Evolutionary conservation across 2,113 vertebrate genomes (phyloP), one percentile per base, ranked within the genome.

Genomic region (Hippotragus niger): DNA sequence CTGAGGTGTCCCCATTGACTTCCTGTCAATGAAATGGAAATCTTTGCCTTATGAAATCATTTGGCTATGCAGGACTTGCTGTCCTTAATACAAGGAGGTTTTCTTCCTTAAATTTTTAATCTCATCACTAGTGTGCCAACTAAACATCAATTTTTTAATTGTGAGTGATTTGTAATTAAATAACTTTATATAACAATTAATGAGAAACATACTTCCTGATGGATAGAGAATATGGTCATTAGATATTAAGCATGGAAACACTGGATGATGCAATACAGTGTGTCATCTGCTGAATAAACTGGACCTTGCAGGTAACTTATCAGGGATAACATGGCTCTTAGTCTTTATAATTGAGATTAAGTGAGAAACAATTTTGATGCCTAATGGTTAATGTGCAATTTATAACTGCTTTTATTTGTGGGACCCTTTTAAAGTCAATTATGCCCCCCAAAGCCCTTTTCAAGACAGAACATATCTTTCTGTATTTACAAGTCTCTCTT

Each of bases 91-190:
- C 6, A 90, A 45, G 60, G 40, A 78, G 9, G 14, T 25, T 47
- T 91, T 60, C n/a, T 53, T 55, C 25, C 17, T 45, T 92, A 80
- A 27, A 16, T 91, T 7, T 50, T 89, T 57, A 90, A 31, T 57
- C 8, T 90, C 47, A 76, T 78, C 92, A 21, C 25, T 27, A 36
- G 16, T 45, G 5, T 67, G 90, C 23, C 27, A 95, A 36, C 8
- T 15, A 81, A 90, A 98, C 60, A 82, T 57, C 3, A 84, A 80
- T 80, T 1, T 1, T 90, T 97, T 80, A 85, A 58, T 97, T 94
- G 17, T 3, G 27, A 21, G 6, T 4, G 80, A 90, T 50, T 88
- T 0, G 83, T 90, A 95, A 53, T 94, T 94, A 95, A 90, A 60
- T 36, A 85, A 7, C 58, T 52, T 92, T 81, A 57, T 81, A 7